Conservation (phyloP, 2,113 vertebrate species). For the Alces alces region DNA sequence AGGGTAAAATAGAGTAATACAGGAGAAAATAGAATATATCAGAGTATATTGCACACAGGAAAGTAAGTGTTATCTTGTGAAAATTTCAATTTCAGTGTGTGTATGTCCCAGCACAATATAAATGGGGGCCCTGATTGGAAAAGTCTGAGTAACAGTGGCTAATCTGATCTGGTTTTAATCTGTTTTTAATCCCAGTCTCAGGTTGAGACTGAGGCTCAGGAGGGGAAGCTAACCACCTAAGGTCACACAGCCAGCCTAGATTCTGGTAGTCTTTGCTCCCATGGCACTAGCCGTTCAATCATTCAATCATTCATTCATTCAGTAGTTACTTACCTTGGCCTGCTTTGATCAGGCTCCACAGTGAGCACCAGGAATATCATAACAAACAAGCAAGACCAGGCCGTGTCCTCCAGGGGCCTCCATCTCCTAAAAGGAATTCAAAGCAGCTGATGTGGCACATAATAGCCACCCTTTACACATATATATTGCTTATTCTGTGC, state of each 20-base stretch:
- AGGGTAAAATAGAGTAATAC: background rate
- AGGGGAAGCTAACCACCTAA: background rate
- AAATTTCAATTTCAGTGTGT: background rate
- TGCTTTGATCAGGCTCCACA: background rate
- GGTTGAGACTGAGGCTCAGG: background rate
- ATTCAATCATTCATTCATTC: background rate
- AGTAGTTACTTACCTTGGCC: background rate
- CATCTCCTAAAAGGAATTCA: background rate
- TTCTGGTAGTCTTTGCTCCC: background rate
- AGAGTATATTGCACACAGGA: background rate
- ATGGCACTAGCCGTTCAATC: background rate
- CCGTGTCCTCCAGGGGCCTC: background rate
- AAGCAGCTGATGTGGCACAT: background rate
- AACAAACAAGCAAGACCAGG: background rate
- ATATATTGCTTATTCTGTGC: background rate
- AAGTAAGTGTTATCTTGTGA: background rate
- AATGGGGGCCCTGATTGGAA: background rate
- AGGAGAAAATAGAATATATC: background rate
- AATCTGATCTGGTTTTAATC: background rate
- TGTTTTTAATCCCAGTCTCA: background rate
- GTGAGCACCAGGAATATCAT: background rate
- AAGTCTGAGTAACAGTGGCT: background rate
- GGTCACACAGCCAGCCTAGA: background rate
- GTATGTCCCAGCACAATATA: background rate
- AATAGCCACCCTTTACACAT: background rate